These are phyloP conservation scores for Gambusia affinis DNA, from an alignment of 2,113 vertebrate genomes.

Conservation along the genomic window DNA sequence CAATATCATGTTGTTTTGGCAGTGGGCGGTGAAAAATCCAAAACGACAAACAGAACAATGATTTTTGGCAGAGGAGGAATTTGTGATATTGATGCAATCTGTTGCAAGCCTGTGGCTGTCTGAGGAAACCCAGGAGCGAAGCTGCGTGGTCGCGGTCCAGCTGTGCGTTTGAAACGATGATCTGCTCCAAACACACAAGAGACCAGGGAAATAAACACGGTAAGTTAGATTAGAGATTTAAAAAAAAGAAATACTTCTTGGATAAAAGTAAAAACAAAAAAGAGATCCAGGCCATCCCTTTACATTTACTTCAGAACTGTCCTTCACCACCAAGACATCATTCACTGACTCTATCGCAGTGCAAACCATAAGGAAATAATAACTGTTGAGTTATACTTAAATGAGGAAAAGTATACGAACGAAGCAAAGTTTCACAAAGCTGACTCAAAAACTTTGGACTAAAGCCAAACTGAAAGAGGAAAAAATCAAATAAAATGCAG, in stretches of 20 bases:
- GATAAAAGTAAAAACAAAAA: not conserved
- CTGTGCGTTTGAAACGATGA: conserved; percentile 25
- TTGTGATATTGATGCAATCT: conserved; percentile 65
- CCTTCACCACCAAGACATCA: not conserved
- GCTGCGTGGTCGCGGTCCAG: conserved; percentile 22
- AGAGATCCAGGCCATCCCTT: conserved; percentile 6
- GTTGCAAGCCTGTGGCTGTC: conserved; percentile 53
- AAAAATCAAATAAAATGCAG: not conserved
- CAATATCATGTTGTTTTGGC: conserved; percentile 26
- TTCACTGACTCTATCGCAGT: not conserved
- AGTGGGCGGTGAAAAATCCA: conserved; percentile 21
- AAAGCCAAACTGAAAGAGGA: not conserved
- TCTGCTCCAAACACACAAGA: conserved; percentile 8
- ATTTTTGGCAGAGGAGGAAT: conserved; percentile 30
- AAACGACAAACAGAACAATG: conserved; percentile 46
- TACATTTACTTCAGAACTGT: not conserved
- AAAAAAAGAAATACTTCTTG: not conserved
- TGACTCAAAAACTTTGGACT: not conserved
- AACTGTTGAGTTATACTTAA: not conserved
- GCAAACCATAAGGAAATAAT: not conserved
- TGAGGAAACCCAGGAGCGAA: conserved; percentile 31
- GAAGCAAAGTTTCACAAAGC: not conserved
- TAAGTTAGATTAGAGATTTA: not conserved
- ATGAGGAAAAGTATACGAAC: no score
- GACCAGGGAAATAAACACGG: conserved; percentile 2